Percentiles rank a stretch among this genome's conserved stretches.
phyloP scores from a whole-genome alignment of 2,113 vertebrate genomes.

The Actenoides hombroni region DNA sequence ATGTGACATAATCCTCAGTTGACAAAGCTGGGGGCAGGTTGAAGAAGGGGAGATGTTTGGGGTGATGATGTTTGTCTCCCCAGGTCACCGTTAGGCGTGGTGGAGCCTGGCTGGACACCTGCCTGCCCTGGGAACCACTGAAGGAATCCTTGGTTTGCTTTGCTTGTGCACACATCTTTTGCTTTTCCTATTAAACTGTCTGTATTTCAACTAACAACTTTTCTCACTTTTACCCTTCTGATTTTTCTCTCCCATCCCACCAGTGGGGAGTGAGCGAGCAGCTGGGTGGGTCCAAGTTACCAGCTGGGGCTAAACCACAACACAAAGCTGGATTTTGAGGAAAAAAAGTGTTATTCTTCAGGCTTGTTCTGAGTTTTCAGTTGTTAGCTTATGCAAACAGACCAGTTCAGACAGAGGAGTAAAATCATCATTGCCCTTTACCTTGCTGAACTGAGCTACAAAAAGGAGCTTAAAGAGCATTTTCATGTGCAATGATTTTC shows the following conservation, averaged over 20 bases:
- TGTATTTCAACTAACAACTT: background rate
- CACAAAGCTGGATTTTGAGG: background rate
- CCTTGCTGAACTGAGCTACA: background rate
- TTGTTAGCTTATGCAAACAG: background rate
- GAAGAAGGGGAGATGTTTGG: background rate
- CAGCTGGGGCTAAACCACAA: background rate
- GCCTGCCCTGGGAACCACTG: background rate
- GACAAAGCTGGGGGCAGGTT: background rate
- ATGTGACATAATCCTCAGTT: background rate
- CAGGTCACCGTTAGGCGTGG: rapidly evolving
- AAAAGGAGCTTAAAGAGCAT: background rate
- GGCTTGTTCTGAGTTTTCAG: background rate
- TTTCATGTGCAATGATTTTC: background rate
- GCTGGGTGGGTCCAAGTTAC: background rate
- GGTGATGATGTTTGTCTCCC: background rate
- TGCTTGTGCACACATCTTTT: background rate
- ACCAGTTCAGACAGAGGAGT: background rate
- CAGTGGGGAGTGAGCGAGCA: rapidly evolving
- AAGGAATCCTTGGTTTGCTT: background rate
- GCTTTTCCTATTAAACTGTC: background rate
- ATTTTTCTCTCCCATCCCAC: background rate
- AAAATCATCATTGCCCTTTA: background rate
- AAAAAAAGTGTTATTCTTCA: background rate
- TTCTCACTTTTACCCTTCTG: background rate
- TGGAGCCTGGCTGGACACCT: background rate